Conservation (phyloP, 2,797 vertebrate genomes). For the Etheostoma perlongum region DNA sequence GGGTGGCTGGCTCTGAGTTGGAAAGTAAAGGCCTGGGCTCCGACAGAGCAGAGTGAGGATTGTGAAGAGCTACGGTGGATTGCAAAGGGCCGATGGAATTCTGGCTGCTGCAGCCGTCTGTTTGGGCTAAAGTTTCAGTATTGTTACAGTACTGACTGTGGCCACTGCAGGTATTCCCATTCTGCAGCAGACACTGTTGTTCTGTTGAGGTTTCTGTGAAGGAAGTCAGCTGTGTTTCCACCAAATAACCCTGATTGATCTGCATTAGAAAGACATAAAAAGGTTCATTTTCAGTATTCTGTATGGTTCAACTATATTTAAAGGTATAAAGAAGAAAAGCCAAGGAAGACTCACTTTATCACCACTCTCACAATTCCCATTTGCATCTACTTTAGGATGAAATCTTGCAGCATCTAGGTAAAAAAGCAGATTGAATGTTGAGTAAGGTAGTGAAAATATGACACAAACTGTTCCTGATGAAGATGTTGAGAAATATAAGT, state of each 20-base stretch:
- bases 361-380: constrained; percentile 68
- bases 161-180: constrained; percentile 34
- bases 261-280: constrained; percentile 34
- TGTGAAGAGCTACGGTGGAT: constrained; percentile 31
- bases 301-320: not conserved
- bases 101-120: constrained; percentile 42
- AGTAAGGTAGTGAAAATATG: not conserved
- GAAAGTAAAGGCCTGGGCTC: constrained; percentile 63
- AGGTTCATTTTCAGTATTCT: not conserved
- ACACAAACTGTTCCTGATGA: constrained; percentile 12
- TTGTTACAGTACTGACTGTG: constrained; percentile 43
- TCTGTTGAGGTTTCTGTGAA: constrained; percentile 45
- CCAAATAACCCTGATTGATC: constrained; percentile 29
- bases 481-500: constrained; percentile 12
- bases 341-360: constrained; percentile 63
- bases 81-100: constrained; percentile 53
- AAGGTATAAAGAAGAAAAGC: not conserved
- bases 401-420: constrained; percentile 23
- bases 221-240: constrained; percentile 28
- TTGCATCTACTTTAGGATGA: constrained; percentile 67
- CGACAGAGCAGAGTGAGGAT: constrained; percentile 47
- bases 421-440: constrained; percentile 27
- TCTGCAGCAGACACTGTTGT: constrained; percentile 63
- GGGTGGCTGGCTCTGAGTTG: constrained; percentile 25
- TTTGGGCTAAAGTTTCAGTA: constrained; percentile 37